phyloP scores from a whole-genome alignment of 1,140 invertebrate species.

The Ganaspis sp. region DNA sequence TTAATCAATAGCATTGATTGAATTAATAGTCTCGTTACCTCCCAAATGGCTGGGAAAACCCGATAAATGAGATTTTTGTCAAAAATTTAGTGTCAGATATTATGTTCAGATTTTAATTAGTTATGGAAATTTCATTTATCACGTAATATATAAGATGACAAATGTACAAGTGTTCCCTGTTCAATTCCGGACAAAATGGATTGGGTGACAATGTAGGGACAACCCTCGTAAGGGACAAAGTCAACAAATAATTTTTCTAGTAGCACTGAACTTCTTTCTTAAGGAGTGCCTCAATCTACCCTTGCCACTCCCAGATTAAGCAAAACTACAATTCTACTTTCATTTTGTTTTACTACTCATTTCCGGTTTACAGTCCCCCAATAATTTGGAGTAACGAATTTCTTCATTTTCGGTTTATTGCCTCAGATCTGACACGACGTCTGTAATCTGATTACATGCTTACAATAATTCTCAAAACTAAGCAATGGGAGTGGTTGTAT shows the following conservation, averaged over 20 bases:
- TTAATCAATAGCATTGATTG: no score
- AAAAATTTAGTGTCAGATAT: no score
- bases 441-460: neutral
- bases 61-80: no score
- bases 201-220: no score
- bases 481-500: neutral
- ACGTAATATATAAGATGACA: no score
- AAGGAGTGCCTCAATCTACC: neutral
- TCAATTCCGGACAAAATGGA: no score
- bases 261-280: neutral
- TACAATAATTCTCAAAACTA: neutral
- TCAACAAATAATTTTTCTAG: neutral
- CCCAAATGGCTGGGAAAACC: no score
- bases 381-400: neutral
- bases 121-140: no score
- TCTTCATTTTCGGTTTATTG: constrained; percentile 5
- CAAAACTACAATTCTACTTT: neutral
- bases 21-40: no score
- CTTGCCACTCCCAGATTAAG: neutral
- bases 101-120: no score
- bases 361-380: neutral
- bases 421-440: neutral
- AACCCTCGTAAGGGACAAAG: no score
- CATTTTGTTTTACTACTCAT: constrained; percentile 7
- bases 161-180: no score